These are phyloP conservation scores for Paracanthobrama guichenoti DNA, from an alignment of 2,113 vertebrate genomes.

Conservation along the genomic window DNA sequence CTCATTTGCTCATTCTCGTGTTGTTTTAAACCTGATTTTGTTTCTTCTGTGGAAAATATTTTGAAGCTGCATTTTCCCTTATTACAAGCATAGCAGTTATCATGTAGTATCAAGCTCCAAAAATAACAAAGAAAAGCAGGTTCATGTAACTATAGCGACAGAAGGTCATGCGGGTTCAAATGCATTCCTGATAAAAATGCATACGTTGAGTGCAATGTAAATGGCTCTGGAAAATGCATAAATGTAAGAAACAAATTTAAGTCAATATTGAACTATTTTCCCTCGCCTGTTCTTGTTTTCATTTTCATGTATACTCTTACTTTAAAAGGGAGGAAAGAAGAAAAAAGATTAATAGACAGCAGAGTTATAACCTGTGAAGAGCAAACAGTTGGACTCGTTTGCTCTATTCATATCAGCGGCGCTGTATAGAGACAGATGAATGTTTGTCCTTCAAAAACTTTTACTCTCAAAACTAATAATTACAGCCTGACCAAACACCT, in stretches of 20 bases:
- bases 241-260: neutral
- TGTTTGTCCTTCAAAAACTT: slow-evolving; percentile 31
- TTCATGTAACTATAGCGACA: neutral
- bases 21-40: neutral
- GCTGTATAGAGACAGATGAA: slow-evolving; percentile 13
- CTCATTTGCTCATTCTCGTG: neutral
- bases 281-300: neutral
- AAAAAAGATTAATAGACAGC: neutral
- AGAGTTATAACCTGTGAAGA: neutral
- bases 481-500: slow-evolving; percentile 33
- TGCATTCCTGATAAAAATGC: neutral
- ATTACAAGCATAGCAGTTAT: neutral
- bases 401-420: slow-evolving; percentile 15
- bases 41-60: neutral
- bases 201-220: neutral
- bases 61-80: neutral
- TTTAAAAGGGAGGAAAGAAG: neutral
- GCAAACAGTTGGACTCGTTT: neutral
- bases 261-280: neutral
- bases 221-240: neutral
- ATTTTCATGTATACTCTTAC: neutral
- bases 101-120: neutral
- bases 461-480: slow-evolving; percentile 21
- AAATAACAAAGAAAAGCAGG: neutral
- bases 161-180: neutral